These are phyloP conservation scores for Oceanites oceanicus DNA, from an alignment of 2,113 vertebrate species.

Conservation along the genomic window DNA sequence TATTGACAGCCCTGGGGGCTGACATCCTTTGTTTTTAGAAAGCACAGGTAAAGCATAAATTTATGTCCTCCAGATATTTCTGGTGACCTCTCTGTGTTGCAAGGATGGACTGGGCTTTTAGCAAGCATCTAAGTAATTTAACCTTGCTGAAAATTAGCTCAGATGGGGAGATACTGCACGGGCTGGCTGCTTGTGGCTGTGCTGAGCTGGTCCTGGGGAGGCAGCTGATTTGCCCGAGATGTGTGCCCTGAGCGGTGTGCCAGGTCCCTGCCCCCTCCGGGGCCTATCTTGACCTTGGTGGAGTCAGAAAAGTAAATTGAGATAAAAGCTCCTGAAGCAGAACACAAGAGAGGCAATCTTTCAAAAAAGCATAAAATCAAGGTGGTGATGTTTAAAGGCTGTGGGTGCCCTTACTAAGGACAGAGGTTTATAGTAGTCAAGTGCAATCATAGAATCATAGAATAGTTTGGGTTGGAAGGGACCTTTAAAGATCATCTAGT, in stretches of 20 bases:
- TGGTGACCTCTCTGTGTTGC: background rate
- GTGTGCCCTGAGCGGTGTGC: fast-evolving
- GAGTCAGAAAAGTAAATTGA: background rate
- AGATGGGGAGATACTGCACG: background rate
- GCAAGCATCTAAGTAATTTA: background rate
- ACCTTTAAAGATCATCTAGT: too few relatives aligned
- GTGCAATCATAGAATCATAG: background rate
- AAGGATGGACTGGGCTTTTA: background rate
- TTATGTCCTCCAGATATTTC: background rate
- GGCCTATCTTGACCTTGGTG: background rate
- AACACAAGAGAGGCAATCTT: background rate
- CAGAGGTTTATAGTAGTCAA: background rate
- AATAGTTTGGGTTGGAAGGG: too few relatives aligned
- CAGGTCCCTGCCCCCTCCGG: background rate
- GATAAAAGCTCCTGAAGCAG: background rate
- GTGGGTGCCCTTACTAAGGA: background rate
- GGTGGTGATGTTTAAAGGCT: background rate
- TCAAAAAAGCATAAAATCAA: background rate
- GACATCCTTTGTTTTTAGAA: background rate
- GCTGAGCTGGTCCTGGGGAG: background rate
- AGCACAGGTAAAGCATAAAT: background rate
- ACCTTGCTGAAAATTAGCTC: background rate
- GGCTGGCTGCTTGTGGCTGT: background rate
- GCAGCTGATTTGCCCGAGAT: background rate
- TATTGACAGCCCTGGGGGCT: background rate